A percentile compares a stretch with the other conserved stretches of the same genome.
Evolutionary conservation across 2,888 invertebrate genomes (phyloP).

Genomic region (Mimumesa dahlbomi): DNA sequence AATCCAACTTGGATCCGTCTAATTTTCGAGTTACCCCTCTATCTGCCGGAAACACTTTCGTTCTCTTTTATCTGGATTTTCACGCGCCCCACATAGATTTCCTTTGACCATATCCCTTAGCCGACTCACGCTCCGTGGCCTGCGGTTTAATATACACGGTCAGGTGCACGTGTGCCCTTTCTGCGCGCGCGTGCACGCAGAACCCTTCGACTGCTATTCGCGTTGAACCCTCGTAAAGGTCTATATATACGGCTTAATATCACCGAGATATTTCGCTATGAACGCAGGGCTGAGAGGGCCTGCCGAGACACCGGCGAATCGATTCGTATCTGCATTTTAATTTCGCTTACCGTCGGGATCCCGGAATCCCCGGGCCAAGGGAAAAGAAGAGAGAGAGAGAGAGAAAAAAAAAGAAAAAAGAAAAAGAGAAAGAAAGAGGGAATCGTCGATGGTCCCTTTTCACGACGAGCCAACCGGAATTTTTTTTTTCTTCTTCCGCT

Average conservation of each 20-base stretch:
- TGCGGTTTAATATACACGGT: conserved; percentile 33
- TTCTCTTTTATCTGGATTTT: too few species aligned
- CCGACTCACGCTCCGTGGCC: neutral
- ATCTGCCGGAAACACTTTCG: too few species aligned
- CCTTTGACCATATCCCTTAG: too few species aligned
- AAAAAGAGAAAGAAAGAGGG: too few species aligned
- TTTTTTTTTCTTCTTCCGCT: too few species aligned
- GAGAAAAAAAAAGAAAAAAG: too few species aligned
- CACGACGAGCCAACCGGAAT: neutral
- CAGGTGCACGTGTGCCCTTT: neutral
- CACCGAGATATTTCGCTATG: conserved; percentile 11
- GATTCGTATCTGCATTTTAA: conserved; percentile 42
- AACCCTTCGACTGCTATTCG: neutral
- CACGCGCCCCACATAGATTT: too few species aligned
- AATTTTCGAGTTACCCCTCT: too few species aligned
- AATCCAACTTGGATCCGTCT: too few species aligned
- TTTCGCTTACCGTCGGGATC: conserved; percentile 12
- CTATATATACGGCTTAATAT: conserved; percentile 22
- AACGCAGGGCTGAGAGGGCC: neutral
- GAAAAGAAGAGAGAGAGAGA: conserved; percentile 18
- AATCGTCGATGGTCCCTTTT: neutral
- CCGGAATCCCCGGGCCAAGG: too few species aligned
- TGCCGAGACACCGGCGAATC: conserved; percentile 24
- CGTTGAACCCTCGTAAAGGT: neutral
- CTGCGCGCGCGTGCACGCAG: neutral